Base-by-base conservation (phyloP, 2,113 vertebrate species). In the Corythaixoides concolor region DNA sequence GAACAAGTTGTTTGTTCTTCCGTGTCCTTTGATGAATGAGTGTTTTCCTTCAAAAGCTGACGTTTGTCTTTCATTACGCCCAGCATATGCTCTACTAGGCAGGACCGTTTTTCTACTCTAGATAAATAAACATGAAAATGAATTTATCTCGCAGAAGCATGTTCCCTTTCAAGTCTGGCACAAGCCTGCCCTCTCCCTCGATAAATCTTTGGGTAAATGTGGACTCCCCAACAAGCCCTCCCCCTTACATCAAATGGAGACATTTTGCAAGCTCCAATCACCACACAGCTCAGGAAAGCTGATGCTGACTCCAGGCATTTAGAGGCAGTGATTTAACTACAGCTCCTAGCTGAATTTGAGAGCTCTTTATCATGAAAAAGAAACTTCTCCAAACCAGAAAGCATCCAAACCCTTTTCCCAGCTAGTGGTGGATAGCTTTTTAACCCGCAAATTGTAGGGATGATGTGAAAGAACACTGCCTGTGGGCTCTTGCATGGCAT, bases 91-190 rank as follows among this genome's bases (percentile, higher is more conserved):
- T 96, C 93, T 96, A 9, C 72, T 96, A 96, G 96, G 93, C 95
- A 93, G 64, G 56, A 89, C 86, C 81, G 33, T 94, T 97, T 96
- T 96, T 95, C 96, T 94, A 80, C 86, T 79, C 78, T 97, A 96
- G 91, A 94, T 95, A 97, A 97, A 97, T 92, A 97, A 97, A 97
- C 97, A 97, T 24, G 85, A 92, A 94, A 96, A 97, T 97, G 60
- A 95, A 97, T 97, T 97, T 97, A 97, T 95, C 96, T 97, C 64
- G 3, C 82, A 96, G 87, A 93, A 94, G 70, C 93, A 95, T 93
- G 94, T 94, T 95, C 96, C 89, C 95, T 97, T 97, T 97, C 89
- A 97, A 93, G 95, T 96, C 89, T 94, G 92, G 94, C 89, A 95
- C 89, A 95, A 97, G 81, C 81, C 89, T 93, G 59, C 64, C 90